Base-by-base conservation (phyloP, 2,797 vertebrate species). In the Falco concolor region DNA sequence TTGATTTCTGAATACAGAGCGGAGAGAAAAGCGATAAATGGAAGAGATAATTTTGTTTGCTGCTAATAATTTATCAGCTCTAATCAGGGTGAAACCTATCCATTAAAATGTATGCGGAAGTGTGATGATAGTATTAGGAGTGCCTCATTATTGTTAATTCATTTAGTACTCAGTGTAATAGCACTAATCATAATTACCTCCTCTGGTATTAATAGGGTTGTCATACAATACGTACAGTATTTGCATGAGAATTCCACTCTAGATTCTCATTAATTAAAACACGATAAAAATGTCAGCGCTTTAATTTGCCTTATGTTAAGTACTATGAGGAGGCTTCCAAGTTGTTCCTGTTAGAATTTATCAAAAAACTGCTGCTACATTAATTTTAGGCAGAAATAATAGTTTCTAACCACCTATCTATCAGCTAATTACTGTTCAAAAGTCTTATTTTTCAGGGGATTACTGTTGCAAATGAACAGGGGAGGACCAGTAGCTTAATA, bases 191-290 rank as follows among this genome's bases (percentile, higher is more conserved):
- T 94, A 97, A 96, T 95, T 96, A 95, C 94, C 91, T 97, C 56
- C 74, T 91, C 84, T 91, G 45, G 61, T 91, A 95, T 94, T 95
- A 95, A 97, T 97, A 84, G 47, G 52, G 85, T 87, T 97, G 94
- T 97, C 86, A 94, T 80, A 97, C 90, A 82, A 76, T 95, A 79
- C 3, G 5, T 78, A 79, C 84, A 79, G 50, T 94, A 97, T 89
- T 96, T 96, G 77, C 79, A 96, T 94, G 89, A 97, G 94, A 95
- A 95, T 84, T 95, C 94, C 90, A 96, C 94, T 96, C 70, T 84
- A 95, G 91, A 65, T 95, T 91, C 93, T 90, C 74, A 87, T 97
- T 97, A 97, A 97, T 97, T 97, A 97, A 87, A 93, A 85, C 40
- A 70, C 82, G 74, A 88, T 81, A 93, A 89, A 97, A 97, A 92